These are phyloP conservation scores for Geothlypis trichas DNA, from an alignment of 2,113 vertebrate species.

Conservation along the genomic window DNA sequence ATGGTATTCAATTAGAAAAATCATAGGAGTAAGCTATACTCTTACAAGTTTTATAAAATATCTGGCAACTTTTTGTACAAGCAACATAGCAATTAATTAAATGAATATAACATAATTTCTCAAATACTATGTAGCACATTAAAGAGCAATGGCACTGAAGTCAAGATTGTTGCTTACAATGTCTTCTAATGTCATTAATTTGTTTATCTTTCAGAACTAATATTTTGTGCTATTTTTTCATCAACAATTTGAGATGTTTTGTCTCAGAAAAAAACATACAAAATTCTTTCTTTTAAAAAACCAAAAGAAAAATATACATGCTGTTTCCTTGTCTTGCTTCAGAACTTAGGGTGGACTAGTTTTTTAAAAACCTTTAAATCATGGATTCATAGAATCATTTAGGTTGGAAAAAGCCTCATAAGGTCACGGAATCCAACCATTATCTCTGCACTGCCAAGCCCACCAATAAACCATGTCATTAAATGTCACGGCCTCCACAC, in stretches of 20 bases:
- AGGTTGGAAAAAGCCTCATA: background rate
- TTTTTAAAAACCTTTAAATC: background rate
- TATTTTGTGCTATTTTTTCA: background rate
- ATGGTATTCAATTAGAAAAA: background rate
- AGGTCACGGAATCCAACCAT: background rate
- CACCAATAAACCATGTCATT: background rate
- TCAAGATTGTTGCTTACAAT: background rate
- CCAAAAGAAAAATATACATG: fast-evolving
- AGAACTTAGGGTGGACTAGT: background rate
- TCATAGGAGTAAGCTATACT: background rate
- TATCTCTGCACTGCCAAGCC: background rate
- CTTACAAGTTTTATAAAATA: conserved; percentile 13
- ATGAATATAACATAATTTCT: background rate
- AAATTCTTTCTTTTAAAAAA: background rate
- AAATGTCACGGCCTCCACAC: fast-evolving
- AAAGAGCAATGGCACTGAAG: background rate
- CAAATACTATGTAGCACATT: background rate
- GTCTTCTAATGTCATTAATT: background rate
- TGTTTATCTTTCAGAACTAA: background rate
- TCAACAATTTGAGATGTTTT: background rate
- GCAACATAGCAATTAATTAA: background rate
- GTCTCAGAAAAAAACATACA: fast-evolving
- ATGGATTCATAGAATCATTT: background rate
- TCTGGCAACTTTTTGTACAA: background rate
- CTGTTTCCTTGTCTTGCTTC: background rate